phyloP scores from a whole-genome alignment of 2,113 vertebrate genomes.

The Bolborhynchus lineola region DNA sequence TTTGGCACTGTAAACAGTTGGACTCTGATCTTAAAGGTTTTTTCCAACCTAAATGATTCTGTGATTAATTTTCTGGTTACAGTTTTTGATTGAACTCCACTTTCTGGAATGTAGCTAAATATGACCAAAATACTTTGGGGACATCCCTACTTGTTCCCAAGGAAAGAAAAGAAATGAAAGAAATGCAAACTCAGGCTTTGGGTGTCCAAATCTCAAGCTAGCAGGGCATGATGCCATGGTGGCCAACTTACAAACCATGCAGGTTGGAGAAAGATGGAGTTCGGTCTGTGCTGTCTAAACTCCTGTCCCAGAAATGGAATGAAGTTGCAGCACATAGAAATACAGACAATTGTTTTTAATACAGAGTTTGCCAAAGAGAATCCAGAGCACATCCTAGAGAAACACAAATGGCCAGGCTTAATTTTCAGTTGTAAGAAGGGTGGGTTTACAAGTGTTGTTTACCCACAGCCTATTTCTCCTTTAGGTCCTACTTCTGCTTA shows the following conservation, averaged over 20 bases:
- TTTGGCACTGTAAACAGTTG: neutral
- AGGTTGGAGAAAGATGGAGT: neutral
- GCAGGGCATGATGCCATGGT: neutral
- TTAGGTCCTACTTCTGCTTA: neutral
- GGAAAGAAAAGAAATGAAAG: neutral
- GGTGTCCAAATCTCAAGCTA: neutral
- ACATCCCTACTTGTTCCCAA: neutral
- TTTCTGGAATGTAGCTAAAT: neutral
- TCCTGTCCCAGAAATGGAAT: neutral
- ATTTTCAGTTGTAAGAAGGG: neutral
- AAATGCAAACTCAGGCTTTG: neutral
- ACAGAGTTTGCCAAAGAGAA: neutral
- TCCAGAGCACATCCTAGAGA: neutral
- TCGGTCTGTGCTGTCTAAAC: neutral
- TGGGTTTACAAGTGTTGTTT: neutral
- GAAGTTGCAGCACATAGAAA: neutral
- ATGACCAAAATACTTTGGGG: neutral
- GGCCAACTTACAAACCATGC: fast-evolving
- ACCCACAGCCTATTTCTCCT: neutral
- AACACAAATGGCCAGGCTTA: neutral
- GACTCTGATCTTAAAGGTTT: neutral
- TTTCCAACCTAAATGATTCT: neutral
- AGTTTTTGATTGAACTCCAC: neutral
- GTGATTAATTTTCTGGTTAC: neutral
- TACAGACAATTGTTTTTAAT: neutral